Evolutionary conservation across 2,888 invertebrate genomes (phyloP), one percentile per base, ranked within the genome.

Genomic region (Neelides folsomi): DNA sequence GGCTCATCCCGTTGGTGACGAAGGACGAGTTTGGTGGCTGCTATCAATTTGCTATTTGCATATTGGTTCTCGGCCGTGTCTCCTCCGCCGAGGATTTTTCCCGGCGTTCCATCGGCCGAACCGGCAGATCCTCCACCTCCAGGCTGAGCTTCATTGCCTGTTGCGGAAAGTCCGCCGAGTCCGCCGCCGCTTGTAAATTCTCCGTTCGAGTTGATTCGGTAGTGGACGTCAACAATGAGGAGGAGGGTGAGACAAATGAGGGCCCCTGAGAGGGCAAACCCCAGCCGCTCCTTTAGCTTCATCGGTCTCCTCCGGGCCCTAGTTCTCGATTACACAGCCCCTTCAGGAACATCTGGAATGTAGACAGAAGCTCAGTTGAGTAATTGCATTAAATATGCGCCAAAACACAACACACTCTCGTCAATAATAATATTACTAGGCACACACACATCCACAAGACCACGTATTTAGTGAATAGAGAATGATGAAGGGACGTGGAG

Each of bases 191-290:
- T 40, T 9, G 34, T 34, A 13, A 45, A 34, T 15, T 45, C 45
- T 35, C 53, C 52, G 19, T 55, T 55, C 55, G 53, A 52, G 54
- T 62, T 62, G 52, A 62, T 56, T 41, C 63, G 55, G 40, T 59
- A 61, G 53, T 63, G 63, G 47, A 63, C 63, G 34, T 63, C 63
- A 10, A 63, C 63, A 12, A 63, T 60, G 42, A 63, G 56, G 52
- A 63, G 57, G 38, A 63, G 59, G 36, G 61, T 61, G 52, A 63
- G 63, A 55, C 63, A 59, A 55, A 63, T 63, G 5, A 63, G 55
- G 37, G 63, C 63, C 55, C 60, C 63, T 38, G 59, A 56, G 10
- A 62, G 58, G 58, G 58, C 58, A n/a, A 62, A 52, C 52, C 56
- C 52, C 15, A 40, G 39, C 37, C 63, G 61, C 56, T 63, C 61